Evolutionary conservation across 2,888 invertebrate genomes (phyloP), one percentile per base, ranked within the genome.

Genomic region (Mylabris sibirica): DNA sequence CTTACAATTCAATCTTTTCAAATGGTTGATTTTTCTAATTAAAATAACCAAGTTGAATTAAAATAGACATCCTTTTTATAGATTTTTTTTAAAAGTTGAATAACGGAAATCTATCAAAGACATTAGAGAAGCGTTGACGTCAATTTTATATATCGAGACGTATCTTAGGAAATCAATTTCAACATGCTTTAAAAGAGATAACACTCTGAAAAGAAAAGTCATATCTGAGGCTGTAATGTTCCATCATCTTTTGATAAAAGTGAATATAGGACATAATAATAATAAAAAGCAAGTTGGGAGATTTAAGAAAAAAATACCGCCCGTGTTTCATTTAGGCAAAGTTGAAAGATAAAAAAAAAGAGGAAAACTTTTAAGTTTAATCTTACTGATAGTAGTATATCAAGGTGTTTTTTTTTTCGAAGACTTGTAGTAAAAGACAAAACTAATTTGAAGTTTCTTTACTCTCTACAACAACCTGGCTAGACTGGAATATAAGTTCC

Each of bases 361-460:
- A 6, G 17, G 17, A 17, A 9, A 49, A 49, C 49, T 49, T 49
- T 3, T 22, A 57, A 57, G 12, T 57, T 57, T 8, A 57, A 57
- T 57, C 24, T 57, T 24, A 57, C 24, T 49, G 57, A 57, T 57
- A 57, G 57, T 24, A 57, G 49, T 49, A 20, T 20, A 49, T 20
- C 49, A 49, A 49, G 49, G n/a, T n/a, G n/a, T n/a, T n/a, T n/a
- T n/a, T n/a, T 49, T 49, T 20, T 49, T 49, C 20, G 49, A 53
- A 53, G 22, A 24, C 22, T 22, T 22, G 53, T 22, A 53, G 22
- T 53, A 24, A 53, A 53, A 53, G 53, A 53, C 53, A 53, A 53
- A 53, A 53, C 53, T 24, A 53, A 53, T 57, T 57, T 24, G 14
- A 57, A 26, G 57, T 57, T 26, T 26, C 26, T 53, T 53, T 53